Evolutionary conservation across 2,113 vertebrate species (phyloP).

Genomic region (Mastomys coucha): DNA sequence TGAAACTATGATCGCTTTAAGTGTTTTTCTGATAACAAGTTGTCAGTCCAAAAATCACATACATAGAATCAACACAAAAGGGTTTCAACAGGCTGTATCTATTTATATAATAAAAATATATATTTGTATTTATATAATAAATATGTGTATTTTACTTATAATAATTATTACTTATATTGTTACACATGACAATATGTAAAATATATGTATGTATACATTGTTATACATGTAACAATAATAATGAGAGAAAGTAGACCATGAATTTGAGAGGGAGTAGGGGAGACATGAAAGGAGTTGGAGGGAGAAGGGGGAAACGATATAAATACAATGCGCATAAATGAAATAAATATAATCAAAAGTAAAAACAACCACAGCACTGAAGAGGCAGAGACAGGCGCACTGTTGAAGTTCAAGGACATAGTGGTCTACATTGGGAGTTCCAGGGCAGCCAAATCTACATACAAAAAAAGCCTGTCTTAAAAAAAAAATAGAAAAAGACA

Average conservation of each 20-base stretch:
- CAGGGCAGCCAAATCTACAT: background rate
- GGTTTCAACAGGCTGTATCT: background rate
- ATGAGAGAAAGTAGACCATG: background rate
- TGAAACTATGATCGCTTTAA: background rate
- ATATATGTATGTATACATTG: background rate
- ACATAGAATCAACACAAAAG: background rate
- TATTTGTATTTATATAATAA: background rate
- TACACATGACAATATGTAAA: background rate
- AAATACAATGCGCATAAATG: background rate
- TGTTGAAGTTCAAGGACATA: background rate
- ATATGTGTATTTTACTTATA: too few species aligned
- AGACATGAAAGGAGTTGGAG: background rate
- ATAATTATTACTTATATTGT: background rate
- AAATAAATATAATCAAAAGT: background rate
- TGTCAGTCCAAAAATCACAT: background rate
- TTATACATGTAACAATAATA: background rate
- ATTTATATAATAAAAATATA: background rate
- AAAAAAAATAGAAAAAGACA: background rate
- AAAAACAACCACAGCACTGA: background rate
- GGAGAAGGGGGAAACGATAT: background rate
- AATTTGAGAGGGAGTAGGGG: background rate
- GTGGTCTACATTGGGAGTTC: background rate
- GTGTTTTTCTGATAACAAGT: background rate
- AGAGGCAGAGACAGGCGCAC: background rate
- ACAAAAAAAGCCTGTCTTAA: background rate